phyloP scores from a whole-genome alignment of 2,888 invertebrate genomes.

The Stenolophus ochropezus region DNA sequence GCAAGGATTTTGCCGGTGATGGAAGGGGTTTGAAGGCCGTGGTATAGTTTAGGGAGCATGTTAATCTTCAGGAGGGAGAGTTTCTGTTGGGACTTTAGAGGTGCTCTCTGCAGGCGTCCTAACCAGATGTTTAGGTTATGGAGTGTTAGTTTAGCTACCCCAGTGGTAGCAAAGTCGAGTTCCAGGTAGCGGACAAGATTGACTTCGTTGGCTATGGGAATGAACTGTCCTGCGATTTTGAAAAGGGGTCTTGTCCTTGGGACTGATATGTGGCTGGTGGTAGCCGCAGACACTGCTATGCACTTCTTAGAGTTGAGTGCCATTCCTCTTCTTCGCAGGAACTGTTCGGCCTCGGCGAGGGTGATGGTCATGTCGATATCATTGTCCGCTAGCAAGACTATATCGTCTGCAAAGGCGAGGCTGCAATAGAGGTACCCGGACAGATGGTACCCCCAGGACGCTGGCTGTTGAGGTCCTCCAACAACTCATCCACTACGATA shows the following conservation, averaged over 20 bases:
- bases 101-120: neutral
- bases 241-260: neutral
- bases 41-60: neutral
- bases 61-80: neutral
- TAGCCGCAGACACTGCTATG: neutral
- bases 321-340: neutral
- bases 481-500: too few species aligned
- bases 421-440: neutral
- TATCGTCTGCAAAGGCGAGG: neutral
- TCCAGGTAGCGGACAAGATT: neutral
- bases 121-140: constrained; percentile 62
- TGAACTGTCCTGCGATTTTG: neutral
- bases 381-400: neutral
- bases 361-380: neutral
- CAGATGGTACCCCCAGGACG: constrained; percentile 61
- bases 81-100: neutral
- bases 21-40: neutral
- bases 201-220: constrained; percentile 35
- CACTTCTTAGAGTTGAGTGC: neutral
- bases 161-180: neutral
- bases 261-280: constrained; percentile 3
- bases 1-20: neutral
- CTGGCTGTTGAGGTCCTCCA: too few species aligned
- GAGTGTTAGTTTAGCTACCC: neutral
- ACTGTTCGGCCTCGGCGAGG: neutral